Evolutionary conservation across 2,113 vertebrate genomes (phyloP), one percentile per base, ranked within the genome.

Genomic region (Phyllopteryx taeniolatus): DNA sequence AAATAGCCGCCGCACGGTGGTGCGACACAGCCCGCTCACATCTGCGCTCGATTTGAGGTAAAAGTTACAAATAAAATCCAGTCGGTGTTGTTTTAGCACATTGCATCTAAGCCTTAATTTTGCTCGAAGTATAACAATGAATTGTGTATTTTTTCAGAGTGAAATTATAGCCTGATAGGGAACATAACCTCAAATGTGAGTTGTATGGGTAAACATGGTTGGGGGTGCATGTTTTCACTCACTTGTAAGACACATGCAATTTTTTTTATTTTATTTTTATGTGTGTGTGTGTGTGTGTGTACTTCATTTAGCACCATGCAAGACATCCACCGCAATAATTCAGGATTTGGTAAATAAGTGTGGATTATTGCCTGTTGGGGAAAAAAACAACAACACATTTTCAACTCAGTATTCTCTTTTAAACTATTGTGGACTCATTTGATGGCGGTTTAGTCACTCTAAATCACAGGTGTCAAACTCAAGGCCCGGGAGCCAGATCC

Each of bases 1-100:
- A 91, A 91, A 90, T 89, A 27, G 78, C 88, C 87, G 81, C 9
- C 83, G 78, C 83, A 75, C 80, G 72, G 12, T 75, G 75, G 44
- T 31, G 68, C 64, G 68, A 54, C n/a, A 0, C 76, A 65, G 46
- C 68, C 73, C 42, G 0, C 14, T 42, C 61, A 67, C 44, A 27
- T 72, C 54, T 13, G 43, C 39, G 8, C 7, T 69, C 72, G 61
- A n/a, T 46, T 42, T 53, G 1, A 22, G 49, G 2, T 1, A 70
- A 68, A 79, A 82, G 79, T 83, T 71, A 5, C 2, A n/a, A 31
- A 51, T 66, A 11, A 0, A 49, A 51, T 27, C 44, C 1, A 4
- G 20, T 35, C 2, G 11, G 0, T 61, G 31, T 4, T 11, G 0
- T 11, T 0, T 44, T 33, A 5, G 1, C 3, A 3, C 3, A 44